phyloP scores from a whole-genome alignment of 2,113 vertebrate species.

The Campylorhamphus procurvoides region DNA sequence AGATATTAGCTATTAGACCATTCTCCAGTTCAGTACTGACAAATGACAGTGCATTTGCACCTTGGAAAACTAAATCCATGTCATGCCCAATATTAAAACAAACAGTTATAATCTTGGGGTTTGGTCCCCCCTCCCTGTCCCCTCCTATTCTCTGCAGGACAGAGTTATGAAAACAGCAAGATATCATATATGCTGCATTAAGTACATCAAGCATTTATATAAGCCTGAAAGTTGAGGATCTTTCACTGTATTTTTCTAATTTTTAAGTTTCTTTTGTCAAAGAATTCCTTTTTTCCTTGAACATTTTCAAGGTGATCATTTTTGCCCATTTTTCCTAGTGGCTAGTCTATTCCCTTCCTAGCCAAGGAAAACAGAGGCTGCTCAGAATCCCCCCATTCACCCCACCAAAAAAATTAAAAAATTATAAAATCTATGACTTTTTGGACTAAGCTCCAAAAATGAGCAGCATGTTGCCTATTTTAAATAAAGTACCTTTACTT shows the following conservation, averaged over 20 bases:
- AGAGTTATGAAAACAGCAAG: slow-evolving; percentile 1
- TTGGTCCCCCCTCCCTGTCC: background rate
- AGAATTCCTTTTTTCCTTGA: background rate
- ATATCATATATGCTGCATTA: background rate
- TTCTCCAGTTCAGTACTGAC: background rate
- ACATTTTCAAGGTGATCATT: background rate
- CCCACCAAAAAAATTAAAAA: too few relatives aligned
- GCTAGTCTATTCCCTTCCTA: background rate
- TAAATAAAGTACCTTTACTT: background rate
- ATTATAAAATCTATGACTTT: background rate
- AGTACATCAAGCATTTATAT: background rate
- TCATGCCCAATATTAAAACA: background rate
- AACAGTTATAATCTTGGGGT: background rate
- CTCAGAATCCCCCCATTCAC: background rate
- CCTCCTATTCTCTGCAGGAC: background rate
- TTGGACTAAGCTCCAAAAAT: background rate
- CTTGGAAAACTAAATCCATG: background rate
- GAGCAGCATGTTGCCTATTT: rapidly evolving
- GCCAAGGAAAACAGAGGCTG: background rate
- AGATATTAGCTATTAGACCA: background rate
- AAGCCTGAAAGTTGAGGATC: background rate
- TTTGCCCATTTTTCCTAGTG: background rate
- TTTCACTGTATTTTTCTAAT: background rate
- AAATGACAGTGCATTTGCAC: background rate
- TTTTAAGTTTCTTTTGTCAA: background rate